These are phyloP conservation scores for Oikopleura vanhoeffeni DNA, from an alignment of 23 tunicate genomes.

Conservation along the genomic window DNA sequence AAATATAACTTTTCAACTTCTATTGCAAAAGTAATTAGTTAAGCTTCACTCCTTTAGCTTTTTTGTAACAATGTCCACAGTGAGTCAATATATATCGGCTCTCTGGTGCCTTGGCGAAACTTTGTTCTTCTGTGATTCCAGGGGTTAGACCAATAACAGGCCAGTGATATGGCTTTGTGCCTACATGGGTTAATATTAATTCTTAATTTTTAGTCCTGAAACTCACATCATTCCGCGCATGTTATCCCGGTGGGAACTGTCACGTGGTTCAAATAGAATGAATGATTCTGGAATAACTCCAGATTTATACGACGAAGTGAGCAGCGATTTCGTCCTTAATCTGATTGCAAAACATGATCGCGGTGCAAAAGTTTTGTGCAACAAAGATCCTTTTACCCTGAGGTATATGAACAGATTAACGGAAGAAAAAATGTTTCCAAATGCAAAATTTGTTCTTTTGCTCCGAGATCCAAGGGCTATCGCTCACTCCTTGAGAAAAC, in stretches of 20 bases:
- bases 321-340: neutral
- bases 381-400: neutral
- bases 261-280: neutral
- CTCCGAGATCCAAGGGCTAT: slow-evolving; percentile 1
- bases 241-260: neutral
- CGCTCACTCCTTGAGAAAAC: neutral
- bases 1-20: no score
- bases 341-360: neutral
- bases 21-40: no score
- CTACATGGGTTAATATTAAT: no score
- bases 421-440: neutral
- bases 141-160: no score
- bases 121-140: no score
- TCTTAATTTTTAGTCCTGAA: slow-evolving; percentile 4
- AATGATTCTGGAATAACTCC: neutral
- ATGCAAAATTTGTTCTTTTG: neutral
- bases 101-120: no score
- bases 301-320: neutral
- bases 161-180: no score
- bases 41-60: no score
- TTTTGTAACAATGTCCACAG: no score
- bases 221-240: neutral
- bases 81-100: no score
- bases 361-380: neutral
- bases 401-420: neutral